Conservation (phyloP, 2,888 invertebrate genomes). For the Brachynemurus nebulosus region DNA sequence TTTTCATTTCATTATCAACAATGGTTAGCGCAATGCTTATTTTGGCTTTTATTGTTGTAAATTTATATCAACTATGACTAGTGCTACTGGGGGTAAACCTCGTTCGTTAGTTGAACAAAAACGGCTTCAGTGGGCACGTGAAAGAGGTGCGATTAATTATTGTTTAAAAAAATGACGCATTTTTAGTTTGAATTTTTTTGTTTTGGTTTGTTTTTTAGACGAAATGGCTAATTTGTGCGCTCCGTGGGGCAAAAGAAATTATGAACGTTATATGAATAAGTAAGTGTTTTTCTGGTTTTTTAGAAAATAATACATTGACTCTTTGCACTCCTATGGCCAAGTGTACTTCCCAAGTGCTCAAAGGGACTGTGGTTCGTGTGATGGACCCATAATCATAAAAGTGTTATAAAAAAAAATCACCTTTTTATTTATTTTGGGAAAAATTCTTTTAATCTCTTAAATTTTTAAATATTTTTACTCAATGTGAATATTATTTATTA, state of each 20-base stretch:
- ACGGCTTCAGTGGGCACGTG: slow-evolving; percentile 84
- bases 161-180: neutral
- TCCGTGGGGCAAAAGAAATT: slow-evolving; percentile 51
- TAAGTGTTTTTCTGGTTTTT: slow-evolving; percentile 7
- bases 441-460: too few relatives aligned
- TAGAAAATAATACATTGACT: neutral
- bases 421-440: too few relatives aligned
- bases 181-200: too few relatives aligned
- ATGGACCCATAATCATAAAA: too few relatives aligned
- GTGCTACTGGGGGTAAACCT: slow-evolving; percentile 22
- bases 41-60: too few relatives aligned
- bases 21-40: too few relatives aligned
- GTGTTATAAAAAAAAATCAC: too few relatives aligned
- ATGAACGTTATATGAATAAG: slow-evolving; percentile 31
- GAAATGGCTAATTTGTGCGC: slow-evolving; percentile 66
- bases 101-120: slow-evolving; percentile 70
- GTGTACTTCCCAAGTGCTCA: neutral
- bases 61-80: too few relatives aligned
- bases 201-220: slow-evolving; percentile 41
- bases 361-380: too few relatives aligned
- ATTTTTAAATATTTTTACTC: too few relatives aligned
- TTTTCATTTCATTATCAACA: too few relatives aligned
- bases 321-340: neutral
- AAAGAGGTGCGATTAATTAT: slow-evolving; percentile 53
- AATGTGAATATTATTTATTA: too few relatives aligned